Conservation (phyloP, 2,797 vertebrate genomes). For the Anas acuta region DNA sequence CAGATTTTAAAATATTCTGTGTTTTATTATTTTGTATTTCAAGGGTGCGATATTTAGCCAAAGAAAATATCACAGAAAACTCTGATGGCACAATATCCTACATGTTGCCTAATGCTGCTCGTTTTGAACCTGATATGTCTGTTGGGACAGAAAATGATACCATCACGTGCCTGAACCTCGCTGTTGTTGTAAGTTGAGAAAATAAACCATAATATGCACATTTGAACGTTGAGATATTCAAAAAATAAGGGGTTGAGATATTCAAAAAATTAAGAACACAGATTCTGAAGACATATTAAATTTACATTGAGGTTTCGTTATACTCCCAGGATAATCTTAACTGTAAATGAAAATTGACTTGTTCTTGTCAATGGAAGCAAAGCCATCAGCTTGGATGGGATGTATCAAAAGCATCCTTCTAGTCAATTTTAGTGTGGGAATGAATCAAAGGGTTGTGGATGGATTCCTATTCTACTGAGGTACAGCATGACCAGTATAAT, state of each 20-base stretch:
- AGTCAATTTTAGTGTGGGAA: background rate
- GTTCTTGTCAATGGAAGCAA: background rate
- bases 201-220: background rate
- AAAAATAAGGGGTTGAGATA: background rate
- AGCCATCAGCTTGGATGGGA: background rate
- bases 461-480: background rate
- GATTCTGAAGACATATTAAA: background rate
- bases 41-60: slow-evolving; percentile 89
- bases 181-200: slow-evolving; percentile 87
- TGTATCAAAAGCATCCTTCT: background rate
- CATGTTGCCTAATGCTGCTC: slow-evolving; percentile 79
- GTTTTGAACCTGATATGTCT: slow-evolving; percentile 86
- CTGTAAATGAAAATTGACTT: background rate
- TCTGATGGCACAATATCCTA: slow-evolving; percentile 83
- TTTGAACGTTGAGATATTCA: background rate
- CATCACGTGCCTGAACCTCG: slow-evolving; percentile 88
- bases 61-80: slow-evolving; percentile 81
- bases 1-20: background rate
- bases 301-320: background rate
- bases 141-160: slow-evolving; percentile 86
- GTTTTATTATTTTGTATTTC: slow-evolving; percentile 11
- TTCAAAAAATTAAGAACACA: background rate
- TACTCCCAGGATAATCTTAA: background rate
- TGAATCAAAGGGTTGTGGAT: background rate
- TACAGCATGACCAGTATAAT: background rate